Evolutionary conservation across 1,140 invertebrate genomes (phyloP).

Genomic region (Helicoverpa zea): DNA sequence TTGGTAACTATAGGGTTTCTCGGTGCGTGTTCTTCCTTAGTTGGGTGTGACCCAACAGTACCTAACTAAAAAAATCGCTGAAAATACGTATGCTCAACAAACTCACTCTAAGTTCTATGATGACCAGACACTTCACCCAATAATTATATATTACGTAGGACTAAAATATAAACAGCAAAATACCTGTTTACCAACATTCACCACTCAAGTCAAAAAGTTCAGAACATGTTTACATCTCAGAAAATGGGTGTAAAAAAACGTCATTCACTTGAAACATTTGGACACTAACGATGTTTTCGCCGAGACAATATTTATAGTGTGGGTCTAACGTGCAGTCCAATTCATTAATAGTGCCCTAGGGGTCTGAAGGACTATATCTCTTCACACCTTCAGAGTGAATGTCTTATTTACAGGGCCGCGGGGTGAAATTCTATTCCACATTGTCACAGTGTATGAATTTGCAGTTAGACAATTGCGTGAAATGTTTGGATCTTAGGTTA

Average conservation of each 20-base stretch:
- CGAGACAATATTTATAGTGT: slow-evolving; percentile 36
- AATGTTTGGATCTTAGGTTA: background rate
- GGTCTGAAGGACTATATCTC: slow-evolving; percentile 44
- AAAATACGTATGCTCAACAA: no score
- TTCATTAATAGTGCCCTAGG: slow-evolving; percentile 45
- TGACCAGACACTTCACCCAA: no score
- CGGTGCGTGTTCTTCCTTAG: no score
- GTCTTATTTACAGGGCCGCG: slow-evolving; percentile 49
- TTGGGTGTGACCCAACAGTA: no score
- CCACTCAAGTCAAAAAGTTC: no score
- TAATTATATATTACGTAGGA: no score
- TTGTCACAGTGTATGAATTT: slow-evolving; percentile 8
- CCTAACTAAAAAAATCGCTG: no score
- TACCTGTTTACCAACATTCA: no score
- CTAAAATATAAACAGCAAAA: no score
- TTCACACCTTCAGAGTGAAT: slow-evolving; percentile 47
- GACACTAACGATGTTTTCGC: slow-evolving; percentile 41
- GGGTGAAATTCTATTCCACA: slow-evolving; percentile 46
- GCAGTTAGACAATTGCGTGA: background rate
- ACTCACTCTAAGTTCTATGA: no score
- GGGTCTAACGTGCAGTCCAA: slow-evolving; percentile 30
- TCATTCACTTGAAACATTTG: slow-evolving; percentile 2
- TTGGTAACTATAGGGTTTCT: no score
- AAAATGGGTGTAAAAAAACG: background rate
- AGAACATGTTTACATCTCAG: background rate